Evolutionary conservation across 2,113 vertebrate species (phyloP), one percentile per base, ranked within the genome.

Genomic region (Megaceryle maxima): DNA sequence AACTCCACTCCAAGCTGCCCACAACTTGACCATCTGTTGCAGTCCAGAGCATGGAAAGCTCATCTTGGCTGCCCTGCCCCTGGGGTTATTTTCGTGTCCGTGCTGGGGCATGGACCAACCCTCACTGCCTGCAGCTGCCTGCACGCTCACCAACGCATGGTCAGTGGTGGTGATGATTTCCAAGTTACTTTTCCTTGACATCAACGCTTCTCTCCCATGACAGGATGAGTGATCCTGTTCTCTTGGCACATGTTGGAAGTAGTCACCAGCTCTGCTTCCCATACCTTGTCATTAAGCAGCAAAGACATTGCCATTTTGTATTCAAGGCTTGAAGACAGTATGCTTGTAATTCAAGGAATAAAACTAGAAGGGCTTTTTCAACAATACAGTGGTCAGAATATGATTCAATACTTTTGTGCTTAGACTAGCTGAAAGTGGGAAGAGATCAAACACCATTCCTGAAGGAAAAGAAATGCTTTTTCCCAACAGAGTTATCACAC

Each of bases 371-470:
- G 35, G 46, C 29, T 93, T 76, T 91, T 81, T 63, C 22, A 66
- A 73, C 46, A 90, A 62, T 2, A 3, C 44, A 33, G 84, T 37
- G 5, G 3, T 66, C 64, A 80, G 85, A 91, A 88, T 51, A 72
- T 0, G 1, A 55, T 21, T 66, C 53, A 66, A 41, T 92, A 53
- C 73, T 81, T 93, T 29, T 33, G 83, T 72, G 48, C 90, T 88
- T 90, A 81, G 76, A 72, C 68, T 64, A 64, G 44, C 41, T 26
- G 75, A 39, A 94, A 91, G 51, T 59, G 46, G 60, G 68, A 93
- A 83, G 92, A 81, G 76, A 92, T 93, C 55, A 92, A 88, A 95
- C 86, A 20, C 44, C 46, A 55, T 50, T 83, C 83, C 73, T 67
- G 62, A 76, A 70, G 76, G 64, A 79, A 93, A 96, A 86, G 56